Evolutionary conservation across 1,140 invertebrate species (phyloP).

Genomic region (Linepithema humile): DNA sequence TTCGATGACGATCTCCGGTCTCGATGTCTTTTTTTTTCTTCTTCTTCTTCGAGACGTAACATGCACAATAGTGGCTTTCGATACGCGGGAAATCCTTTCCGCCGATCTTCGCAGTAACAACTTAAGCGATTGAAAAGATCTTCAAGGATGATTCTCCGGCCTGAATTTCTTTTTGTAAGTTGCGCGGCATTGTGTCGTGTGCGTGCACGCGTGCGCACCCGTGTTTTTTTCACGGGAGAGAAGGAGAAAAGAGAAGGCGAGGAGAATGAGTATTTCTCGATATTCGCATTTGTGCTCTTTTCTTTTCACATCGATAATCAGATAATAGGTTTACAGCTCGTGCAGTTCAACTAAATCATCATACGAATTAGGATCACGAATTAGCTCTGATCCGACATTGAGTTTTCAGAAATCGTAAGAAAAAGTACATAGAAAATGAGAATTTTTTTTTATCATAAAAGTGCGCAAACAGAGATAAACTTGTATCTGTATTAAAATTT

Average conservation of each 20-base stretch:
- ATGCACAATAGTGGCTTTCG: constrained; percentile 49
- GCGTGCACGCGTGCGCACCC: constrained; percentile 22
- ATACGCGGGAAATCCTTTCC: constrained; percentile 36
- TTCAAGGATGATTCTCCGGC: constrained; percentile 45
- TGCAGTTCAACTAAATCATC: background rate
- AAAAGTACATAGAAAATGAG: background rate
- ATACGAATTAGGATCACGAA: constrained; percentile 26
- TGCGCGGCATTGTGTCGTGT: constrained; percentile 16
- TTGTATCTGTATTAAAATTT: background rate
- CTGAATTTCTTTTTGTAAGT: constrained; percentile 58
- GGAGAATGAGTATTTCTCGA: background rate
- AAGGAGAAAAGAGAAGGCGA: background rate
- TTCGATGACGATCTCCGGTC: constrained; percentile 31
- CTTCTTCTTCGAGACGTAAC: constrained; percentile 29
- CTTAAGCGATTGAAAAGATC: constrained; percentile 78
- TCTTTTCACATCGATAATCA: constrained; percentile 42
- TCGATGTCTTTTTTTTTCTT: constrained; percentile 39
- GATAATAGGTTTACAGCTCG: constrained; percentile 35
- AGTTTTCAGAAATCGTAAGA: background rate
- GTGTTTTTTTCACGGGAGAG: background rate
- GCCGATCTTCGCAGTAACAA: constrained; percentile 59
- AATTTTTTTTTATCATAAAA: background rate
- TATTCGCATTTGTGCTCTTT: constrained; percentile 36
- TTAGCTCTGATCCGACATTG: constrained; percentile 4
- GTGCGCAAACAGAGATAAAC: background rate